Evolutionary conservation across 2,888 invertebrate species (phyloP), one percentile per base, ranked within the genome.

Genomic region (Calliphora vomitoria): DNA sequence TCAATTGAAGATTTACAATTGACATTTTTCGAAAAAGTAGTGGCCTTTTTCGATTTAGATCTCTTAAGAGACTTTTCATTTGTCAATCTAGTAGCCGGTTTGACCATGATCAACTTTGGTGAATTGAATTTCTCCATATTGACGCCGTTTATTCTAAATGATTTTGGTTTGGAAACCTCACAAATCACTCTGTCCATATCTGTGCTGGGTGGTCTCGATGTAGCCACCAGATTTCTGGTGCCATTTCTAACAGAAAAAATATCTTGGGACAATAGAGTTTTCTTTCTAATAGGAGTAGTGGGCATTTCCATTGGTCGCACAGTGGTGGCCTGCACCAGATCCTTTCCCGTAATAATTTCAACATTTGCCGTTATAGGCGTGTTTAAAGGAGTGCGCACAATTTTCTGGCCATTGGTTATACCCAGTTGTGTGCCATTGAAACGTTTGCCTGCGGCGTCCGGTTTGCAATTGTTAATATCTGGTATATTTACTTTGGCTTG

Each of bases 391-490:
- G 92, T 97, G 0, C 94, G 96, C 80, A 96, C 96, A 5, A 96
- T 97, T 8, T 96, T 96, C 90, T 96, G 96, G 95, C 96, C 96
- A 0, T 92, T 97, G 5, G 96, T 96, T 13, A 96, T 97, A 90
- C 96, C 96, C 3, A 95, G 95, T 0, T 95, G 96, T 90, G 96
- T 97, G 60, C 95, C 96, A 0, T 91, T 97, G 15, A 95, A 96
- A 87, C 95, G 96, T 83, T 91, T 97, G 84, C 96, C 97, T 0
- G 96, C 96, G 11, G 96, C 96, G 3, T 95, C 96, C 0, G 96
- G 96, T 0, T 93, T 97, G 68, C 96, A 96, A 91, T 92, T 96
- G 53, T 93, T 96, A 10, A 95, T 95, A 68, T 95, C 96, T 89
- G 96, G 96, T 0, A 92, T 96, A 4, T 94, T 95, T 13, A 96